Evolutionary conservation across 1,140 invertebrate genomes (phyloP).

Genomic region (Uloborus diversus): DNA sequence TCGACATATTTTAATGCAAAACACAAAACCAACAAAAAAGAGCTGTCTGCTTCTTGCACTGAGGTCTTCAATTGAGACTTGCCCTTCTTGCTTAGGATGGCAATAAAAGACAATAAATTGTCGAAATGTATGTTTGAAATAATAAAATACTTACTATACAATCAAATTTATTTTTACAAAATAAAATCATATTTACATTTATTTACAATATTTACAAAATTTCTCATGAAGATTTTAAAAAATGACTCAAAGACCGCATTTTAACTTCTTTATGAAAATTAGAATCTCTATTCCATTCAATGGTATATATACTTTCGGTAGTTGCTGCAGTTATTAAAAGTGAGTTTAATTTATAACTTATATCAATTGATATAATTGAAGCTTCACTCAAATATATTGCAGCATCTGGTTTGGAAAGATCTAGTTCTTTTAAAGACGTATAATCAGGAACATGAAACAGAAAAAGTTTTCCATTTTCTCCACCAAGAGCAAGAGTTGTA

Average conservation of each 20-base stretch:
- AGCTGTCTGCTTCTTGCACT: too few relatives aligned
- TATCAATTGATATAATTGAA: conserved; percentile 25
- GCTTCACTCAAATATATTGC: conserved; percentile 22
- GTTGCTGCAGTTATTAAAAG: conserved; percentile 12
- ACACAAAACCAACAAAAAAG: too few relatives aligned
- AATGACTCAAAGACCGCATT: not conserved
- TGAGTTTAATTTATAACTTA: not conserved
- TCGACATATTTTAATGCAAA: too few relatives aligned
- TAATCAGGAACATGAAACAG: conserved; percentile 17
- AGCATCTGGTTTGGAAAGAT: not conserved
- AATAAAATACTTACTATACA: too few relatives aligned
- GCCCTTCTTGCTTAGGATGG: too few relatives aligned
- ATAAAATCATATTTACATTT: too few relatives aligned
- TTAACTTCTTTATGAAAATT: not conserved
- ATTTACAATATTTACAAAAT: too few relatives aligned
- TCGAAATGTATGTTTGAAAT: too few relatives aligned
- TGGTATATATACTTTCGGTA: conserved; percentile 3
- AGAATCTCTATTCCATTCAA: conserved; percentile 2
- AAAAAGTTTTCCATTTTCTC: conserved; percentile 44
- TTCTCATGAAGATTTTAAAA: too few relatives aligned
- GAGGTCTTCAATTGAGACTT: too few relatives aligned
- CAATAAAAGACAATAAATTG: too few relatives aligned
- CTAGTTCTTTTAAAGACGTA: not conserved
- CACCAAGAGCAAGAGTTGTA: conserved; percentile 29
- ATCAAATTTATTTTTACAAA: too few relatives aligned